Conservation (phyloP, 1,140 invertebrate species). For the Heliconius melpomene region DNA sequence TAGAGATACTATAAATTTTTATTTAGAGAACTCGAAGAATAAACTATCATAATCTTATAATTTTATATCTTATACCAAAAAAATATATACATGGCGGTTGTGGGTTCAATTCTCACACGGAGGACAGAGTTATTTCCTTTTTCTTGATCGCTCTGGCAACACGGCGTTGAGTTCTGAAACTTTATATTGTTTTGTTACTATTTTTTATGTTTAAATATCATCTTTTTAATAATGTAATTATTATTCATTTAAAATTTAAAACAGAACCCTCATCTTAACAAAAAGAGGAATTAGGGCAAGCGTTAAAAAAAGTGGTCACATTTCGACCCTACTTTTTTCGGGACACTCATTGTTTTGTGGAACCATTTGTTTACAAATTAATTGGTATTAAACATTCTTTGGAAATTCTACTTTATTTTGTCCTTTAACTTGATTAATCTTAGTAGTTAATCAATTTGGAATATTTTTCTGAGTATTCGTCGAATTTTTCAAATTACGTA, state of each 20-base stretch:
- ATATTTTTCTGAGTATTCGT: neutral
- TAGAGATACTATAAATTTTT: neutral
- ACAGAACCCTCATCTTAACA: slow-evolving; percentile 34
- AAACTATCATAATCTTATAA: neutral
- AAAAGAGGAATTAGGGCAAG: slow-evolving; percentile 15
- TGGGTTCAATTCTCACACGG: too few species aligned
- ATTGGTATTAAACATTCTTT: slow-evolving; percentile 49
- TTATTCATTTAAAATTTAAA: neutral
- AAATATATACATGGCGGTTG: too few species aligned
- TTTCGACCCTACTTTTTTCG: slow-evolving; percentile 31
- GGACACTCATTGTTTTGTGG: slow-evolving; percentile 43
- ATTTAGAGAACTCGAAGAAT: neutral
- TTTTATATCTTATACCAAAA: too few species aligned
- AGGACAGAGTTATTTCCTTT: too few species aligned
- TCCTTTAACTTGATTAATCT: slow-evolving; percentile 19
- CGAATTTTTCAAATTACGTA: neutral
- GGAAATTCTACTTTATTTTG: slow-evolving; percentile 17
- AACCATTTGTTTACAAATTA: slow-evolving; percentile 63
- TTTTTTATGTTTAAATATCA: neutral
- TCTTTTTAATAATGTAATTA: neutral
- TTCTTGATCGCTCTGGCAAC: too few species aligned
- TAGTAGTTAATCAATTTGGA: slow-evolving; percentile 22
- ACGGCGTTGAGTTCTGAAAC: too few species aligned
- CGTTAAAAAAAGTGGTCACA: slow-evolving; percentile 30
- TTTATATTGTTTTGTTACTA: too few species aligned